Base-by-base conservation (phyloP, 2,797 vertebrate genomes). In the Acropternis orthonyx region DNA sequence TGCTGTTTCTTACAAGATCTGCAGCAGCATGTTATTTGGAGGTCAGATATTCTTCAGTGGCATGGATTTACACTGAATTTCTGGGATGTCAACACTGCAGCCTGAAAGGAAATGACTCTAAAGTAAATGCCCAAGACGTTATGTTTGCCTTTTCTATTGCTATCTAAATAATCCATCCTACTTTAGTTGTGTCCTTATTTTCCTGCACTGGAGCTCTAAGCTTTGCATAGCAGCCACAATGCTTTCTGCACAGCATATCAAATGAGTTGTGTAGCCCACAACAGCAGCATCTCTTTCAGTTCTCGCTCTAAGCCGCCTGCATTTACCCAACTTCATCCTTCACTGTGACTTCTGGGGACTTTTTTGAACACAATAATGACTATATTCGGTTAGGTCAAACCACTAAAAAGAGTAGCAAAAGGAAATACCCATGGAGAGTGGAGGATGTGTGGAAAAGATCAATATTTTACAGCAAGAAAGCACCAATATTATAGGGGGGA, bases 151-250 rank as follows among this genome's bases (percentile, higher is more conserved):
- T 72, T 91, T 86, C 72, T 89, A 9, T 66, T 83, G 46, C 30
- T 89, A 49, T n/a, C 74, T 66, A 89, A 78, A 76, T 77, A 71
- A 80, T 93, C 78, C 75, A 32, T 39, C 23, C 65, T 80, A 8
- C 41, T 94, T 92, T 28, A 67, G 14, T 69, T 49, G 23, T 80
- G 61, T 61, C 76, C 82, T 85, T 75, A n/a, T 89, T 94, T 94
- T 83, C 75, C 78, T 82, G 55, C 48, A 63, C 76, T 90, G 86
- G 74, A 95, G 74, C 80, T 89, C 36, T 44, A 15, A 78, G 73
- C 67, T 91, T 91, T 92, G 75, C 69, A 19, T 17, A 65, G 51
- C 51, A 83, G 82, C 36, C 69, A 71, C 72, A 51, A 34, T 46
- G 34, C 48, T 73, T 85, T 69, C 82, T 89, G 89, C 36, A 55